Evolutionary conservation across 35 echinoderm and acorn worm species (phyloP).

Genomic region (Nesometra sesokonis): DNA sequence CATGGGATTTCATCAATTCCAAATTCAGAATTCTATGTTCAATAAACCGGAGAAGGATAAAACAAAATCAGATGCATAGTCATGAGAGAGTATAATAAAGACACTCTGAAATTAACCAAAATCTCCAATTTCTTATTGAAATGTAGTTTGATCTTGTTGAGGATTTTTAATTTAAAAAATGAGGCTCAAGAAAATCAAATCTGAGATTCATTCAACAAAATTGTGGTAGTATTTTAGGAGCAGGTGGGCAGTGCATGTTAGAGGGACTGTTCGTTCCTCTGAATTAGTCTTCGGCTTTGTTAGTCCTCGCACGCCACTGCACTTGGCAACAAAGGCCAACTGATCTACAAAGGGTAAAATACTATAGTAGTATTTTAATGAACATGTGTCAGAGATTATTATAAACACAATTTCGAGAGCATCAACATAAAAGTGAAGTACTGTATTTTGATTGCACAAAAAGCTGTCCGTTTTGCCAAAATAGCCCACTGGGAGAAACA

Average conservation of each 20-base stretch:
- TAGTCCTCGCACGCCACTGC: not conserved
- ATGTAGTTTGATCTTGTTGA: no score
- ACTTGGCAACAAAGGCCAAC: not conserved
- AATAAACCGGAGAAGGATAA: no score
- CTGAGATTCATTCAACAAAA: no score
- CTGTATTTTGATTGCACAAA: no score
- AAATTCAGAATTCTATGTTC: no score
- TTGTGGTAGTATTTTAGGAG: not conserved
- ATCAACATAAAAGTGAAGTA: not conserved
- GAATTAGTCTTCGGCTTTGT: not conserved
- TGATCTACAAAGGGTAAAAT: not conserved
- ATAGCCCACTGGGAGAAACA: not conserved
- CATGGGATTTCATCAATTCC: no score
- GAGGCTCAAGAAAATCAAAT: no score
- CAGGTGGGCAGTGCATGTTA: not conserved
- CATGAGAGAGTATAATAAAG: no score
- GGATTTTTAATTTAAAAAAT: no score
- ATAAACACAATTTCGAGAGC: not conserved
- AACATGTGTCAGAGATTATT: not conserved
- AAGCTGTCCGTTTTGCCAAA: not conserved
- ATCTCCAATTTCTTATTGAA: no score
- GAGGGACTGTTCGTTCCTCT: not conserved
- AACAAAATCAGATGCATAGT: no score
- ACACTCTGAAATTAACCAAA: no score
- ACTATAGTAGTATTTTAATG: not conserved